These are phyloP conservation scores for Microchrysa polita DNA, from an alignment of 2,888 invertebrate species.

Conservation along the genomic window DNA sequence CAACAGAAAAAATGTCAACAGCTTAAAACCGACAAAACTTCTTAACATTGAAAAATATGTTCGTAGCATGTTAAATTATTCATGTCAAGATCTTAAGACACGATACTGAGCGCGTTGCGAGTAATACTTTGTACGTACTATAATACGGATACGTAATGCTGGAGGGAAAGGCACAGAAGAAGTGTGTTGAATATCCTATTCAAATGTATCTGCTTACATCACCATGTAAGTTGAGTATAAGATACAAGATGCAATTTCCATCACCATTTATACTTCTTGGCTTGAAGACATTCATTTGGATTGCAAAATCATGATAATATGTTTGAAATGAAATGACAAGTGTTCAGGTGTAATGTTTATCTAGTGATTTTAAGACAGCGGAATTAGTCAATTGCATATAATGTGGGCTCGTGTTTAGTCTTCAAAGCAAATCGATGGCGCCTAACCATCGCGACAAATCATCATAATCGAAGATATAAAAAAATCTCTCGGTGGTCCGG, in stretches of 20 bases:
- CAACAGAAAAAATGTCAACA: slow-evolving; percentile 45
- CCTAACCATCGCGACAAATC: too few relatives aligned
- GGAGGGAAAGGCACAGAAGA: background rate
- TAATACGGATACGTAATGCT: background rate
- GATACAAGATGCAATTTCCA: slow-evolving; percentile 20
- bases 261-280: background rate
- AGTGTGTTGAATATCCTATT: background rate
- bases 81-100: slow-evolving; percentile 43
- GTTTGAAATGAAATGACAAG: too few relatives aligned
- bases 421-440: too few relatives aligned
- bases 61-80: slow-evolving; percentile 45
- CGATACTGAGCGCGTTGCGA: slow-evolving; percentile 17
- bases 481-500: too few relatives aligned
- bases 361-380: too few relatives aligned
- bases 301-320: too few relatives aligned
- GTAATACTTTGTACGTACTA: slow-evolving; percentile 2
- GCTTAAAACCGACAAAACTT: slow-evolving; percentile 45
- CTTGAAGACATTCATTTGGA: too few relatives aligned
- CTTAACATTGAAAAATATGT: slow-evolving; percentile 45
- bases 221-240: slow-evolving; percentile 3
- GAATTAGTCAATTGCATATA: too few relatives aligned
- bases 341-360: too few relatives aligned
- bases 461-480: too few relatives aligned
- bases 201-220: background rate
- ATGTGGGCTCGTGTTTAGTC: too few relatives aligned